A percentile compares a stretch with the other conserved stretches of the same genome.
phyloP scores from a whole-genome alignment of 2,113 vertebrate species.

The Hylia prasina region DNA sequence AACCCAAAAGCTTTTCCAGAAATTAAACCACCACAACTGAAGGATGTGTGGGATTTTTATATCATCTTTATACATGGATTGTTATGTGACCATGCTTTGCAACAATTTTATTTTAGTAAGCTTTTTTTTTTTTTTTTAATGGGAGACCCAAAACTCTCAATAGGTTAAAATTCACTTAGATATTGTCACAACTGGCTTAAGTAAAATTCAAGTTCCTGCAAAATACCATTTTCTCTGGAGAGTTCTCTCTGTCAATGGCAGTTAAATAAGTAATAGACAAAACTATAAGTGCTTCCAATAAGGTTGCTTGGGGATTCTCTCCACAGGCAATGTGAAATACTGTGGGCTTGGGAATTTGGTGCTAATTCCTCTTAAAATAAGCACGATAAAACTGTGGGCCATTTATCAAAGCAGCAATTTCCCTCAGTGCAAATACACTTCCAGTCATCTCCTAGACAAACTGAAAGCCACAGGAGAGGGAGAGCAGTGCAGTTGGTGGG shows the following conservation, averaged over 20 bases:
- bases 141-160: neutral
- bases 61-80: neutral
- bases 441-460: neutral
- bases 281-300: slow-evolving; percentile 28
- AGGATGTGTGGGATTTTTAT: neutral
- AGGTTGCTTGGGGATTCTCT: neutral
- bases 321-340: neutral
- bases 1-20: neutral
- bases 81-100: neutral
- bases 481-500: neutral
- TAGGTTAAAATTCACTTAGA: neutral
- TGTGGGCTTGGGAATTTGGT: slow-evolving; percentile 20
- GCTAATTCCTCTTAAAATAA: slow-evolving; percentile 36
- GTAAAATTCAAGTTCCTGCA: neutral
- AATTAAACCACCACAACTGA: neutral
- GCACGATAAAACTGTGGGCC: neutral
- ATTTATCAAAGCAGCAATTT: neutral
- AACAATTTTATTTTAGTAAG: neutral
- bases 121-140: neutral
- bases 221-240: neutral
- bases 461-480: neutral
- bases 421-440: neutral
- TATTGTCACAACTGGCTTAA: neutral
- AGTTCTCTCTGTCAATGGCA: neutral
- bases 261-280: slow-evolving; percentile 3